Base-by-base conservation (phyloP, 1,140 invertebrate genomes). In the Scaptomyza pallida region DNA sequence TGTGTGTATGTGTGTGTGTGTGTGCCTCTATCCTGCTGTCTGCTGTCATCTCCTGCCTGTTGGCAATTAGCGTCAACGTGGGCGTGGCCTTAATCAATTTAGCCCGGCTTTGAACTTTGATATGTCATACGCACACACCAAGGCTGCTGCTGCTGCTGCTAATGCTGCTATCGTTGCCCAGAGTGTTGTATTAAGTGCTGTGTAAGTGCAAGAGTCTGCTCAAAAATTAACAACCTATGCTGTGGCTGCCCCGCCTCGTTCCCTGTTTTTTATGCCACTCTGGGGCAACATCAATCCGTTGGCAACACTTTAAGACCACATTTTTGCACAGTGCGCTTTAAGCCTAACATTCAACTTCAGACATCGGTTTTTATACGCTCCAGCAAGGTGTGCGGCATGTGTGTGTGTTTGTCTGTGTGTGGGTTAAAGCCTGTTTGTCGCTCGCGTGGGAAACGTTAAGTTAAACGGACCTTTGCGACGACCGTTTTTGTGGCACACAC, bases 391-490 rank as follows among this genome's bases (percentile, higher is more conserved):
- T 59, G 45, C 10, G 60, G 9, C 10, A 6, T 57, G 44, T 59
- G 16, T 56, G 12, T 65, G 12, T 40, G 15, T 30, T 13, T 10
- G 10, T 19, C 8, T 62, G 5, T 61, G 41, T 61, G 33, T 40
- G 45, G 26, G 40, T 47, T 61, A 16, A 16, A 10, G 12, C 12
- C 15, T 50, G 69, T 72, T 30, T 72, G 69, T 60, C 30, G 69
- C 50, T 30, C 71, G 65, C 65, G 51, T 73, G 71, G 71, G 71
- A 73, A 63, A 69, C 65, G 65, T 78, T 77, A 82, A 78, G 75
- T 82, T 82, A 82, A 82, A 83, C 75, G 79, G 75, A 83, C 79
- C 79, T 83, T 78, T 78, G 79, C 79, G 78, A 52, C 80, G 47
- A 16, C 6, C 70, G 64, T 56, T 78, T 83, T 75, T 74, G 57